These are phyloP conservation scores for Poecilobothrus nobilitatus DNA, from an alignment of 2,888 invertebrate species.

Conservation along the genomic window DNA sequence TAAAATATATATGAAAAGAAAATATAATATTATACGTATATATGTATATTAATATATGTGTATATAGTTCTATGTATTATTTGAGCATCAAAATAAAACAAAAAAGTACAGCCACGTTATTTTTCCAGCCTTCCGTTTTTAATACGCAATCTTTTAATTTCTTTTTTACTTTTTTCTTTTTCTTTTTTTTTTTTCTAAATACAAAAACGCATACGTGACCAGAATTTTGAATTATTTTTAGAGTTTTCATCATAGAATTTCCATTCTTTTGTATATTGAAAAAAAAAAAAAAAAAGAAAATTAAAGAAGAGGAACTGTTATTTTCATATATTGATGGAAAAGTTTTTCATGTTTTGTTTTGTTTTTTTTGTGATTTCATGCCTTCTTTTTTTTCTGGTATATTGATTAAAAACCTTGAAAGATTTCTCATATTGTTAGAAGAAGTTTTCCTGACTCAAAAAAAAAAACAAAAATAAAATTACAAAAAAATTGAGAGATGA, in stretches of 20 bases:
- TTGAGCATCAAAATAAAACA: too few relatives aligned
- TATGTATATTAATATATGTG: too few relatives aligned
- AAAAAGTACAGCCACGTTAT: not conserved
- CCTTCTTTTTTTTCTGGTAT: not conserved
- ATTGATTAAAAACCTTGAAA: conserved; percentile 6
- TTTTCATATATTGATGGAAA: conserved; percentile 4
- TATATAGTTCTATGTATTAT: too few relatives aligned
- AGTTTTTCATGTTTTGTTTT: conserved; percentile 2
- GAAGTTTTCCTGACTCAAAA: not conserved
- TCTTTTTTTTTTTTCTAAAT: not conserved
- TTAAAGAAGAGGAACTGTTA: not conserved
- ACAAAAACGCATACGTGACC: conserved; percentile 2
- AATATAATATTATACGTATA: too few relatives aligned
- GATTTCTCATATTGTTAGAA: not conserved
- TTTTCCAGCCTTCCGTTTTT: not conserved
- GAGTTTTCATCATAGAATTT: not conserved
- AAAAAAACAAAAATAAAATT: too few relatives aligned
- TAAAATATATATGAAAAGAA: too few relatives aligned
- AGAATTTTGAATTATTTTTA: not conserved
- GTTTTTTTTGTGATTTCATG: not conserved
- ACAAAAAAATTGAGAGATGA: not conserved
- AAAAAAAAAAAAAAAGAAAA: not conserved
- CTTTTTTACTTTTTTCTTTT: not conserved
- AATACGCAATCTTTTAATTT: conserved; percentile 1
- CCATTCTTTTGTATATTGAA: not conserved